Percentiles rank a stretch among this genome's conserved stretches.
These are phyloP conservation scores for Urosaurus nigricauda DNA, from an alignment of 2,797 vertebrate genomes.

Conservation along the genomic window DNA sequence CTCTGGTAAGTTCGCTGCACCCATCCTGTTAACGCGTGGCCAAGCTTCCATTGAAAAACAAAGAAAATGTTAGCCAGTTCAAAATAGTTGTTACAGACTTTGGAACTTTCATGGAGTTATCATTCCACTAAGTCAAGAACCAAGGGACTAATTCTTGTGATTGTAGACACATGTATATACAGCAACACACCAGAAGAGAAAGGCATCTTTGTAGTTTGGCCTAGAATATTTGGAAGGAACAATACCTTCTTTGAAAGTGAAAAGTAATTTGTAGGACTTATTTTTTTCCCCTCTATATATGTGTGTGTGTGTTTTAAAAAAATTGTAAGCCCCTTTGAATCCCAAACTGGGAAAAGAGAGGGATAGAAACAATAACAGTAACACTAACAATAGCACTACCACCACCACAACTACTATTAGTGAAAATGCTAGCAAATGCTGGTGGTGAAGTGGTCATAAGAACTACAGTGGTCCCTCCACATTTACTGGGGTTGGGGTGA, in stretches of 20 bases:
- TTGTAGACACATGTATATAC: no score
- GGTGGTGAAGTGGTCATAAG: background rate
- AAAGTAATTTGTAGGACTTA: background rate
- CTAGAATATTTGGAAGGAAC: background rate
- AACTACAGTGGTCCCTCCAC: background rate
- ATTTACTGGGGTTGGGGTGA: no score
- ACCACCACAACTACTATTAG: no score
- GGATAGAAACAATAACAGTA: no score
- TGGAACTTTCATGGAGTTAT: background rate
- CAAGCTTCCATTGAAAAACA: constrained; percentile 79
- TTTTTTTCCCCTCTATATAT: no score
- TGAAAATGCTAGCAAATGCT: no score
- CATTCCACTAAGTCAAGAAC: background rate
- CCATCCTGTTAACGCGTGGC: constrained; percentile 86
- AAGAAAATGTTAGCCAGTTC: background rate
- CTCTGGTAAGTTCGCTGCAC: constrained; percentile 91
- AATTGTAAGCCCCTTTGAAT: no score
- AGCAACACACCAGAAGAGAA: no score
- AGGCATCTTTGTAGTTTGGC: background rate
- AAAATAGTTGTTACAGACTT: background rate
- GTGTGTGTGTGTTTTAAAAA: no score
- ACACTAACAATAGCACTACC: no score
- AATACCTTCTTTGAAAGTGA: background rate
- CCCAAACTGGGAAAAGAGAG: no score
- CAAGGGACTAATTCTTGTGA: background rate